Percentiles rank a stretch among this genome's conserved stretches.
phyloP scores from a whole-genome alignment of 2,888 invertebrate species.

The Brachylomia viminalis region DNA sequence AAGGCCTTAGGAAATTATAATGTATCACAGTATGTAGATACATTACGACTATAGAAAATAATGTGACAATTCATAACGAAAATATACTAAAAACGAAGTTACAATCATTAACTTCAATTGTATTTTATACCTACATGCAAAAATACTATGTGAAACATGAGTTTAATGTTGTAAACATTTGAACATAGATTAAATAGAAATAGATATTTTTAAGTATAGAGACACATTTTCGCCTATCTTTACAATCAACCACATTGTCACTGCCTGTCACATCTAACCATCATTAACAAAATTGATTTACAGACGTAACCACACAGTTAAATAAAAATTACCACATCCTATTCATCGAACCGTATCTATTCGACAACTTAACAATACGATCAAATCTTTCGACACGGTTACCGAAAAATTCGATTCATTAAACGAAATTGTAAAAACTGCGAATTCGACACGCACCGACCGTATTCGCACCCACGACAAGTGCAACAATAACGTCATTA shows the following conservation, averaged over 20 bases:
- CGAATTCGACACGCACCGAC: conserved; percentile 85
- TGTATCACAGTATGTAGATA: neutral
- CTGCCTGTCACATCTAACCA: conserved; percentile 6
- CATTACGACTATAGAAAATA: neutral
- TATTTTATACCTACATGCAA: no score
- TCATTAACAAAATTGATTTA: conserved; percentile 55
- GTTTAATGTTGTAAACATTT: neutral
- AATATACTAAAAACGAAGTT: no score
- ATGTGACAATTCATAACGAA: neutral
- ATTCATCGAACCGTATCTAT: conserved; percentile 57
- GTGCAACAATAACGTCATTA: conserved; percentile 86
- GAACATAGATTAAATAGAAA: neutral
- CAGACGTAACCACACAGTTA: conserved; percentile 21
- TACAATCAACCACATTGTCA: conserved; percentile 28
- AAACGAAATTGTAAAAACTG: conserved; percentile 86
- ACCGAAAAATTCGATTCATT: conserved; percentile 77
- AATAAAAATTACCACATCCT: conserved; percentile 44
- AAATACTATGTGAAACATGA: neutral
- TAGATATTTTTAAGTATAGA: neutral
- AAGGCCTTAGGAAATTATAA: neutral
- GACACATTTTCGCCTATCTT: neutral
- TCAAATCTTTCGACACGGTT: conserved; percentile 70
- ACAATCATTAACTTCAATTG: no score
- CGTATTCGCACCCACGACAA: conserved; percentile 83
- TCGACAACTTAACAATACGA: conserved; percentile 63